Conservation (phyloP, 2,888 invertebrate species). For the Ypsolopha sequella region DNA sequence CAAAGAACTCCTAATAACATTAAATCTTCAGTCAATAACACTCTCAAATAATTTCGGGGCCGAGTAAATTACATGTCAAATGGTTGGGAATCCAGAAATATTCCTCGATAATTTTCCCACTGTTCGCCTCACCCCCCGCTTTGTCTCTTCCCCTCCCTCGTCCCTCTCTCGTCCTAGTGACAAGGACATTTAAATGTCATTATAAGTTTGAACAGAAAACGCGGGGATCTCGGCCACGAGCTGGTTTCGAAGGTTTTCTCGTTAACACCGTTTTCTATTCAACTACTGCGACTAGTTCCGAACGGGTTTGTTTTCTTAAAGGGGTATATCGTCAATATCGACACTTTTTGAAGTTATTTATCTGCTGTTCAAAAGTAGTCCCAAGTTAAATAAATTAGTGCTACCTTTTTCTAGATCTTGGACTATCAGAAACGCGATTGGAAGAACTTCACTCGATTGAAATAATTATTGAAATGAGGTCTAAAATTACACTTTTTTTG, state of each 20-base stretch:
- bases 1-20: constrained; percentile 37
- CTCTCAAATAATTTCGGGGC: constrained; percentile 39
- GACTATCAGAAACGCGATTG: no score
- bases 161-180: constrained; percentile 24
- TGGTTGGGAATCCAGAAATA: constrained; percentile 57
- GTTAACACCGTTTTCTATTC: no score
- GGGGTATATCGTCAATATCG: no score
- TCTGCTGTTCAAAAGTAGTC: no score
- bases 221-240: constrained; percentile 12
- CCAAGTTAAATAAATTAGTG: no score
- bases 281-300: no score
- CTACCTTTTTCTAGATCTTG: no score
- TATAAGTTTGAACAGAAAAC: constrained; percentile 55
- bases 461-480: no score
- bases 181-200: constrained; percentile 67
- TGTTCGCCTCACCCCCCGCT: constrained; percentile 10
- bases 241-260: not conserved
- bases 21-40: constrained; percentile 52
- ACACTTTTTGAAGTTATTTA: no score
- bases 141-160: constrained; percentile 6
- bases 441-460: no score
- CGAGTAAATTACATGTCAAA: constrained; percentile 60
- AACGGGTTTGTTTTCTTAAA: no score
- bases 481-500: no score
- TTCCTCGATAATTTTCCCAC: constrained; percentile 32